phyloP scores from a whole-genome alignment of 2,888 invertebrate genomes.

The Seira ritae region DNA sequence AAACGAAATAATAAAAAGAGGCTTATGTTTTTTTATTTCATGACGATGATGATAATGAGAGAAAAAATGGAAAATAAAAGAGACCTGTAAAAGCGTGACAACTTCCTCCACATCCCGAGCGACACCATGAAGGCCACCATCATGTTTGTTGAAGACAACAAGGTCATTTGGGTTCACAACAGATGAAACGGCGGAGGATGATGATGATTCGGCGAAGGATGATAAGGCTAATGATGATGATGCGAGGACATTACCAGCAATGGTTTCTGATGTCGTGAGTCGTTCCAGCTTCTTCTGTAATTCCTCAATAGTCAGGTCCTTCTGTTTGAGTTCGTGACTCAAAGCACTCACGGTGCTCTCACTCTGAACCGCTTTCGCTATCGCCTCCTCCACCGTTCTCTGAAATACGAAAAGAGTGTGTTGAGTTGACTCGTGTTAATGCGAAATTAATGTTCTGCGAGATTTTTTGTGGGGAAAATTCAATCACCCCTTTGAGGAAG shows the following conservation, averaged over 20 bases:
- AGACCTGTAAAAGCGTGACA: conserved; percentile 70
- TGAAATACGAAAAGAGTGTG: conserved; percentile 30
- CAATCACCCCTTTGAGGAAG: too few relatives aligned
- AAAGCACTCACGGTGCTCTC: conserved; percentile 77
- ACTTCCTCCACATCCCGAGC: conserved; percentile 71
- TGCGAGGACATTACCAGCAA: conserved; percentile 5
- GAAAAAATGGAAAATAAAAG: conserved; percentile 14
- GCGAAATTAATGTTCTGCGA: too few relatives aligned
- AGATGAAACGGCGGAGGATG: neutral
- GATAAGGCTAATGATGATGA: neutral
- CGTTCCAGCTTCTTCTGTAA: conserved; percentile 76
- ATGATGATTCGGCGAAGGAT: neutral
- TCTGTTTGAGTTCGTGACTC: conserved; percentile 78
- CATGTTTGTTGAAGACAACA: conserved; percentile 70
- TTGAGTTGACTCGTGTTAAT: too few relatives aligned
- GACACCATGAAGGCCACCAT: conserved; percentile 72
- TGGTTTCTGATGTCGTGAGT: conserved; percentile 50
- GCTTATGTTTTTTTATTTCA: too few relatives aligned
- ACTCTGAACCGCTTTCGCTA: conserved; percentile 63
- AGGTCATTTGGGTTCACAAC: conserved; percentile 67
- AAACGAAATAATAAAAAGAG: too few relatives aligned
- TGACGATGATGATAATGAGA: neutral
- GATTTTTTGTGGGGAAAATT: too few relatives aligned
- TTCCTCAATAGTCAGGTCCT: conserved; percentile 77
- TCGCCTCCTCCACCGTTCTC: conserved; percentile 71